Base-by-base conservation (phyloP, 2,113 vertebrate genomes). In the Phrynosoma blainvillii region DNA sequence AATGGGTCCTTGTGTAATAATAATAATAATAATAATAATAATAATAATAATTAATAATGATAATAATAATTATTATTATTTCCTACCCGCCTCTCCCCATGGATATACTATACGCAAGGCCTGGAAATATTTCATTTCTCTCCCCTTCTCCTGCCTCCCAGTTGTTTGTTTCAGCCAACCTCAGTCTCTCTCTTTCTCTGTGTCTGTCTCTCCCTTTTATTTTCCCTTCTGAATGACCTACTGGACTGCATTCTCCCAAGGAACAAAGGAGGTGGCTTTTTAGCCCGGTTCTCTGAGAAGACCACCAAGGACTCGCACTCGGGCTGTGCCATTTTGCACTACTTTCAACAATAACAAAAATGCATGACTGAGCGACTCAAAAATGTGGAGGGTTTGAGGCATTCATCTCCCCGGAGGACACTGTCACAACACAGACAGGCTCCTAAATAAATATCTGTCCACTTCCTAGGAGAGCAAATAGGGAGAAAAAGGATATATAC, bases 211-310 rank as follows among this genome's bases (percentile, higher is more conserved):
- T 47, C 47, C 5, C 65, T 96, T 97, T 97, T 97, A 96, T 97
- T 97, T 97, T 96, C 95, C 96, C 92, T 95, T 95, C 96, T 97
- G 95, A 97, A 97, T 98, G 97, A 97, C 97, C 97, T 97, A 97
- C 96, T 96, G 97, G 97, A 96, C 96, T 93, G 96, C 97, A 97
- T 98, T 98, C 97, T 98, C 97, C 97, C 93, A 93, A 95, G 95
- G 97, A 98, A 99, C 98, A 99, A 99, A 98, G 97, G 97, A 97
- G 95, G 95, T 96, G 97, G 97, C 97, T 97, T 97, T 97, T 97
- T 95, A 96, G 96, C 95, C 95, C 92, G 97, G 98, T 97, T 98
- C 98, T 97, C 96, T 96, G 96, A 95, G 92, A 47, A 97, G 98
- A 98, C 99, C 98, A 98, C 98, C 98, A 98, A 98, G 98, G 97